Conservation (phyloP, 2,888 invertebrate species). For the Galerucella nymphaeae region DNA sequence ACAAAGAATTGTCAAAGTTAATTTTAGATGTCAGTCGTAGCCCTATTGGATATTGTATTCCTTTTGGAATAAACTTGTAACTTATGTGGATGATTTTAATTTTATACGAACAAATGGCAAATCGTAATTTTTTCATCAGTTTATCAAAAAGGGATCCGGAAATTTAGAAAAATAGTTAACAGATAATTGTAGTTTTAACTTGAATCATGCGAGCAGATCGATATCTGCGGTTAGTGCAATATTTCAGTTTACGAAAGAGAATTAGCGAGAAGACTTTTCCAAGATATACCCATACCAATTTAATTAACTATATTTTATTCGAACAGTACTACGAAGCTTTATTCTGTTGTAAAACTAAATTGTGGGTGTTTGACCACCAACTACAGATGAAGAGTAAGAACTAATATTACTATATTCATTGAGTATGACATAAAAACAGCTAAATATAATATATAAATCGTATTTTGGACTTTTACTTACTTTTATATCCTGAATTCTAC, state of each 20-base stretch:
- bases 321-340: slow-evolving; percentile 48
- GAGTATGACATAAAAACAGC: slow-evolving; percentile 57
- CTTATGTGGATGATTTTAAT: background rate
- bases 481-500: background rate
- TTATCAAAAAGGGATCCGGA: background rate
- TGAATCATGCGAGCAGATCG: slow-evolving; percentile 6
- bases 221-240: slow-evolving; percentile 37
- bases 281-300: slow-evolving; percentile 43
- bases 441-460: slow-evolving; percentile 53
- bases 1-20: too few species aligned
- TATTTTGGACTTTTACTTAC: slow-evolving; percentile 1
- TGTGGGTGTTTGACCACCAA: slow-evolving; percentile 56
- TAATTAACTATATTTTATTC: slow-evolving; percentile 36
- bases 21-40: too few species aligned
- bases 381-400: slow-evolving; percentile 49
- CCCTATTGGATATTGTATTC: too few species aligned
- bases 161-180: slow-evolving; percentile 1
- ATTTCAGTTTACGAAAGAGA: slow-evolving; percentile 15
- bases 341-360: slow-evolving; percentile 50
- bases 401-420: slow-evolving; percentile 57
- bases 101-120: background rate
- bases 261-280: slow-evolving; percentile 8
- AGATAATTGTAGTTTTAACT: slow-evolving; percentile 2
- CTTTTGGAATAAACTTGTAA: too few species aligned
- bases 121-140: background rate